A percentile compares a stretch with the other conserved stretches of the same genome.
These are phyloP conservation scores for Silurus meridionalis DNA, from an alignment of 2,113 vertebrate species.

Conservation along the genomic window DNA sequence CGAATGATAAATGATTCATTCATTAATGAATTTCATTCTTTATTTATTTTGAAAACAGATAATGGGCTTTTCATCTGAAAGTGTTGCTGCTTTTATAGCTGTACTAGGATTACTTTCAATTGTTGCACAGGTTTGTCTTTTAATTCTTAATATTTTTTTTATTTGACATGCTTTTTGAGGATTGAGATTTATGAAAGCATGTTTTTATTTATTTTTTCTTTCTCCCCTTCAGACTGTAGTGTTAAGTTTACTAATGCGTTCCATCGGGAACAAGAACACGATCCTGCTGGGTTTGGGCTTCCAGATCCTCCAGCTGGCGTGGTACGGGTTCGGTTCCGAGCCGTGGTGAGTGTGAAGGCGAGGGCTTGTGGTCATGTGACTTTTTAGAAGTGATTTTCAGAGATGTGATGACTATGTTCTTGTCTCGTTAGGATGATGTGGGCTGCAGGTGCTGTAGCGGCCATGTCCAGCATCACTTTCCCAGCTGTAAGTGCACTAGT, in stretches of 20 bases:
- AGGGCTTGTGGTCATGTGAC: not conserved
- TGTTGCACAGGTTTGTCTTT: constrained; percentile 80
- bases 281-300: constrained; percentile 85
- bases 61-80: constrained; percentile 87
- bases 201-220: not conserved
- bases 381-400: not conserved
- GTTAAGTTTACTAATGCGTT: constrained; percentile 87
- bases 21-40: no score
- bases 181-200: not conserved
- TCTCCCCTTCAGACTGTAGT: constrained; percentile 76
- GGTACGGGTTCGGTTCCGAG: constrained; percentile 87
- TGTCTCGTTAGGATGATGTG: constrained; percentile 83
- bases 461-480: constrained; percentile 89
- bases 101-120: constrained; percentile 87
- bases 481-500: constrained; percentile 84
- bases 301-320: constrained; percentile 84
- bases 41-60: constrained; percentile 66
- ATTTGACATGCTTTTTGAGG: not conserved
- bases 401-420: not conserved
- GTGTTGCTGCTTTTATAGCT: constrained; percentile 85
- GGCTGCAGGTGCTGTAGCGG: constrained; percentile 83
- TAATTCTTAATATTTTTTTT: not conserved
- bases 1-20: not conserved
- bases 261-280: constrained; percentile 89
- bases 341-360: constrained; percentile 74